Base-by-base conservation (phyloP, 64 coral and sea anemone species). In the Stichodactyla helianthus region DNA sequence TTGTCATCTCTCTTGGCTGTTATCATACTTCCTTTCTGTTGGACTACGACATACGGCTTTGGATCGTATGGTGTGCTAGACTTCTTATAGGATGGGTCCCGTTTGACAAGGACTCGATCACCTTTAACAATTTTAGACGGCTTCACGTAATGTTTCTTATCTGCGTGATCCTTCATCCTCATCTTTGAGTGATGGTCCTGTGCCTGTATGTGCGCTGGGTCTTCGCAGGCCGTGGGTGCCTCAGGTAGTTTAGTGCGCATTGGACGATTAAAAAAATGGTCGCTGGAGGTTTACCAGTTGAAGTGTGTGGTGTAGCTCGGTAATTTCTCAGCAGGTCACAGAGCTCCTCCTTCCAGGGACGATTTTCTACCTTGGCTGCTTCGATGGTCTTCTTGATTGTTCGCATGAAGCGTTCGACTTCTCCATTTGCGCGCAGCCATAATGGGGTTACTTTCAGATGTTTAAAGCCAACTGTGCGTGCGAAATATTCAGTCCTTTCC, bases 131-230 rank as follows among this genome's bases (percentile, higher is more conserved):
- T 15, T 4, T 58, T 58, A 58, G 55, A 58, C 18, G 77, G 85
- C 56, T 82, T 87, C 55, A 83, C 77, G 82, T 83, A 86, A 26
- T 51, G 83, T 58, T 86, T 91, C 19, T 50, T 61, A 79, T 91
- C 89, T 80, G 89, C 89, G 82, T 82, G 86, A 23, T 79, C 55
- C 86, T 91, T 91, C 89, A 91, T 91, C 89, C 86, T 91, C 17
- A 28, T 79, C 79, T 91, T 91, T 86, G 53, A 59, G 53, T 80
- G 88, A 53, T 51, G 31, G 58, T 90, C 82, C 70, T 77, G 88
- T 84, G 54, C 82, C 76, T 56, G 18, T 44, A 90, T 84, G 17
- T 15, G 35, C 18, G 82, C 88, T 84, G n/a, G 82, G 65, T 90
- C 88, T 85, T 57, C 67, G 71, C 19, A 14, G 18, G 19, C 10